phyloP scores from a whole-genome alignment of 2,113 vertebrate genomes.

The Alectura lathami region DNA sequence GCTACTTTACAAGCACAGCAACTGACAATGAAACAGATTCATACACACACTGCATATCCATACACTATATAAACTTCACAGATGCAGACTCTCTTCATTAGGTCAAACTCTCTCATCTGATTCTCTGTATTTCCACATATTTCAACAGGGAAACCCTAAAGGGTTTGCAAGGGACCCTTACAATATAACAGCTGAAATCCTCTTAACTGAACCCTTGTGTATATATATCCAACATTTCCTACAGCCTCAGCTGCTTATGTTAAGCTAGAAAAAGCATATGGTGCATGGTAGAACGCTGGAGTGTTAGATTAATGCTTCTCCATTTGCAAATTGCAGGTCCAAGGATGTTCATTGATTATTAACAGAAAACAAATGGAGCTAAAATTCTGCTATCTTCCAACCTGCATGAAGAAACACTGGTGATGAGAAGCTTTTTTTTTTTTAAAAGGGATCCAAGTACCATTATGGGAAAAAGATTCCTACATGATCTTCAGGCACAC shows the following conservation, averaged over 20 bases:
- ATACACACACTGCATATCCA: not conserved
- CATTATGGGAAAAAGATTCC: slow-evolving; percentile 43
- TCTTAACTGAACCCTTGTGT: not conserved
- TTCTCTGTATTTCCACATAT: not conserved
- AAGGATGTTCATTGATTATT: slow-evolving; percentile 24
- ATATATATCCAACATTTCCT: not conserved
- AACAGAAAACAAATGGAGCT: slow-evolving; percentile 47
- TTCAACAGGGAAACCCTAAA: not conserved
- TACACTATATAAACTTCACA: not conserved
- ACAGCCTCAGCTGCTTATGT: not conserved
- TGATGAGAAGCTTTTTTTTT: slow-evolving; percentile 5
- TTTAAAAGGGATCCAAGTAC: slow-evolving; percentile 4
- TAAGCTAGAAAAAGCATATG: not conserved
- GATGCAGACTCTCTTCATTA: not conserved
- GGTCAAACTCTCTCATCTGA: not conserved
- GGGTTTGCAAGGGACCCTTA: too few relatives aligned
- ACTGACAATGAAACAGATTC: not conserved
- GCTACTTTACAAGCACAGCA: not conserved
- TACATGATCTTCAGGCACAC: not conserved
- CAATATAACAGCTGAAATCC: too few relatives aligned
- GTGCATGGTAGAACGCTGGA: not conserved
- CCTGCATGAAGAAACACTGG: not conserved
- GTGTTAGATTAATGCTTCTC: slow-evolving; percentile 6
- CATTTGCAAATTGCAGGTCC: slow-evolving; percentile 67
- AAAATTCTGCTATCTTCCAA: slow-evolving; percentile 7